Conservation (phyloP, 2,113 vertebrate genomes). For the Vidua chalybeata region DNA sequence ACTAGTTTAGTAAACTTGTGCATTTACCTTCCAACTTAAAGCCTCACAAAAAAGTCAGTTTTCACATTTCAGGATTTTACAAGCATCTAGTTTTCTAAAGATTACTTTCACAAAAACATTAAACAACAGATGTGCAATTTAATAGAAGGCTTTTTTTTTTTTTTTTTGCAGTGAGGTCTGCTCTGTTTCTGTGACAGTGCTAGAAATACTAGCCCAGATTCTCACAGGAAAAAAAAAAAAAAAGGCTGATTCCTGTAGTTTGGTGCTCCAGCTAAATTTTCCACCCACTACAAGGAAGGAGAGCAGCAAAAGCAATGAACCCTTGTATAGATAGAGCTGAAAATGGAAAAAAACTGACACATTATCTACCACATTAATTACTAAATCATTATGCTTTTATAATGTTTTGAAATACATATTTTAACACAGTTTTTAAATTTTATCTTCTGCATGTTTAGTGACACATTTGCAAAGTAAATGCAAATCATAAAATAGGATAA, state of each 20-base stretch:
- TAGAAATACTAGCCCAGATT: not conserved
- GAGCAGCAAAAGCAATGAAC: constrained; percentile 24
- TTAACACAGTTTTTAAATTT: constrained; percentile 21
- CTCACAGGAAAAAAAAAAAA: not conserved
- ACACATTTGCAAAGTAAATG: constrained; percentile 25
- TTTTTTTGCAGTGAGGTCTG: not conserved
- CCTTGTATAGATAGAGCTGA: not conserved
- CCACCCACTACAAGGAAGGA: not conserved
- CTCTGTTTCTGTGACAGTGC: not conserved
- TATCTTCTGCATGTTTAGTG: constrained; percentile 49
- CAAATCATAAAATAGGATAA: constrained; percentile 25
- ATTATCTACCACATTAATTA: constrained; percentile 59
- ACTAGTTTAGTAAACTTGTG: not conserved
- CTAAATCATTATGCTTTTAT: constrained; percentile 15
- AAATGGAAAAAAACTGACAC: constrained; percentile 17
- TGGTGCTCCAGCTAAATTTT: not conserved
- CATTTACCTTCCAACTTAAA: not conserved
- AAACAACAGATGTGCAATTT: constrained; percentile 12
- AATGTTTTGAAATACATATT: constrained; percentile 30
- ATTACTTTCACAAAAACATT: constrained; percentile 4
- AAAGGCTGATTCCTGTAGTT: not conserved
- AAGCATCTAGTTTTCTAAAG: not conserved
- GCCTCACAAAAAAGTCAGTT: not conserved
- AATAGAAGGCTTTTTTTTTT: not conserved
- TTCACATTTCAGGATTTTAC: not conserved